These are phyloP conservation scores for Takifugu ocellatus DNA, from an alignment of 2,797 vertebrate genomes.

Conservation along the genomic window DNA sequence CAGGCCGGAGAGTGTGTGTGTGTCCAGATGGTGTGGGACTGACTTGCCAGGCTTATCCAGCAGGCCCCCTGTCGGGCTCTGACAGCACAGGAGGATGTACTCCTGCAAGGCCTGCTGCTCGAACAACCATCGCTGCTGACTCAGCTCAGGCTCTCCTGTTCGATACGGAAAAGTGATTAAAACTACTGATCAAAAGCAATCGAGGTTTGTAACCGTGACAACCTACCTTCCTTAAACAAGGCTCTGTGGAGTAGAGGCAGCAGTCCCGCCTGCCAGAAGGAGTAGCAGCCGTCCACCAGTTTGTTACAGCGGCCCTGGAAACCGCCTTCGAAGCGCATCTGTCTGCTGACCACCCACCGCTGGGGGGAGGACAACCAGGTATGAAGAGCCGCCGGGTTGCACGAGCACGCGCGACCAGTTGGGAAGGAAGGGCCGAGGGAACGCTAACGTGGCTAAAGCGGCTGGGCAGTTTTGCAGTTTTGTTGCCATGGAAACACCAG, in stretches of 20 bases:
- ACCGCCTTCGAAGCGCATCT: conserved; percentile 95
- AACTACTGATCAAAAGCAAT: neutral
- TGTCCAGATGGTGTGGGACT: conserved; percentile 68
- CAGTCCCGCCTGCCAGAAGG: conserved; percentile 97
- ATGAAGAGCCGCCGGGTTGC: neutral
- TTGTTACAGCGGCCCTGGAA: conserved; percentile 98
- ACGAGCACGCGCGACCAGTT: too few relatives aligned
- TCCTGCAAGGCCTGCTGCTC: conserved; percentile 94
- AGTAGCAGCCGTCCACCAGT: conserved; percentile 97
- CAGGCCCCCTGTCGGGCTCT: conserved; percentile 90
- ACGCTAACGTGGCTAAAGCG: neutral
- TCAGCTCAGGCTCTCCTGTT: conserved; percentile 84
- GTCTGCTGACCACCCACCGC: conserved; percentile 91
- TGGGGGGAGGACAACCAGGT: conserved; percentile 47
- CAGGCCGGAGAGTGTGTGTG: conserved; percentile 6
- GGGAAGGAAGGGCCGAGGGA: too few relatives aligned
- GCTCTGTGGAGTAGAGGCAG: conserved; percentile 91
- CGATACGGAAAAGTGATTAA: neutral
- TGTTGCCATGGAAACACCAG: conserved; percentile 37
- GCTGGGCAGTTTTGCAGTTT: neutral
- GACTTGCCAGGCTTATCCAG: conserved; percentile 98
- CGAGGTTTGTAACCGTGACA: neutral
- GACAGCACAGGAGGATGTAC: conserved; percentile 96
- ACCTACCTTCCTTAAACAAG: conserved; percentile 83
- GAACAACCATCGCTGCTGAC: conserved; percentile 91